Conservation (phyloP, 2,113 vertebrate genomes). For the Proteles cristata region DNA sequence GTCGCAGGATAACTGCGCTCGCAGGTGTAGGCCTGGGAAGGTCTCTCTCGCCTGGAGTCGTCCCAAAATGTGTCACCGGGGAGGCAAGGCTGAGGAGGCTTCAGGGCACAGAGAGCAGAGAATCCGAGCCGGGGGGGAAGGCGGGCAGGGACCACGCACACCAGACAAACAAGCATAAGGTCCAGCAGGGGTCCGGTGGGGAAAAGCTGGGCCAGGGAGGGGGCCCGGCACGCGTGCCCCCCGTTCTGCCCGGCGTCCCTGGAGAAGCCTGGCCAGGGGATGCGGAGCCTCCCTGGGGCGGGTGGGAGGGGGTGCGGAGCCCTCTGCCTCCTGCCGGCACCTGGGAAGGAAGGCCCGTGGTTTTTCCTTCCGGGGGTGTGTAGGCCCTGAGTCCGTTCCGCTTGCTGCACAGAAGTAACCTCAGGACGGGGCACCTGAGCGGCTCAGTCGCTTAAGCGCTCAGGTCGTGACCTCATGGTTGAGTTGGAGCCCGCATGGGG, state of each 20-base stretch:
- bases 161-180: fast-evolving
- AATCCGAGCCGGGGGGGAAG: neutral
- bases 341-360: neutral
- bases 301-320: neutral
- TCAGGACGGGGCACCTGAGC: too few species aligned
- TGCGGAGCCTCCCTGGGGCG: too few species aligned
- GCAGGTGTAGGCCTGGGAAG: neutral
- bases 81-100: neutral
- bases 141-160: neutral
- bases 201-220: neutral
- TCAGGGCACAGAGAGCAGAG: neutral
- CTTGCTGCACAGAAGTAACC: neutral
- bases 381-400: neutral
- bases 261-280: neutral
- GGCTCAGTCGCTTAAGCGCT: too few species aligned
- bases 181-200: neutral
- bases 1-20: neutral
- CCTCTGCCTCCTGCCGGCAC: neutral
- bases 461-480: too few species aligned
- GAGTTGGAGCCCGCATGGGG: too few species aligned
- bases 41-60: neutral
- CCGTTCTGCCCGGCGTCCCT: neutral
- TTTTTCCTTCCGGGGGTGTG: neutral
- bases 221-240: neutral
- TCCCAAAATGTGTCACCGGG: neutral